Conservation (phyloP, 2,113 vertebrate genomes). For the Amblyornis subalaris region DNA sequence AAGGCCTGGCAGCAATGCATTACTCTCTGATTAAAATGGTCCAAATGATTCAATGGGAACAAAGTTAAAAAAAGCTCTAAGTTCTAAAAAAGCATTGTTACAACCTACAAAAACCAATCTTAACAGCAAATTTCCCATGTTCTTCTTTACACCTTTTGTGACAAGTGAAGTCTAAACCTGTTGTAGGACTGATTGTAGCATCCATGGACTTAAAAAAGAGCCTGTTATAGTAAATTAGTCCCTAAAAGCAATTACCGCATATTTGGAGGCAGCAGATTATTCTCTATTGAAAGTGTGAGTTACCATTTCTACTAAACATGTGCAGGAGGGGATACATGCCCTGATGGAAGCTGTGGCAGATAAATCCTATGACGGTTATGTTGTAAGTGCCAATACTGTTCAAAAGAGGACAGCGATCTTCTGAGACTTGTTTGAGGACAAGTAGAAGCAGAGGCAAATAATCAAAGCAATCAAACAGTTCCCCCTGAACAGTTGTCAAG, state of each 20-base stretch:
- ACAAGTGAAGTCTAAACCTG: background rate
- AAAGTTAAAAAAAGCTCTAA: background rate
- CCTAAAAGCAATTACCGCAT: background rate
- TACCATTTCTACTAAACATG: background rate
- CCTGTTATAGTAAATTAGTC: background rate
- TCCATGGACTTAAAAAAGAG: background rate
- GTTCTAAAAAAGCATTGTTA: background rate
- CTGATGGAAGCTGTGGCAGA: background rate
- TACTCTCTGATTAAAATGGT: background rate
- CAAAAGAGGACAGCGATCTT: background rate
- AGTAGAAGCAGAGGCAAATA: constrained; percentile 35
- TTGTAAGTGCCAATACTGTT: background rate
- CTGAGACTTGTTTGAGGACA: constrained; percentile 3
- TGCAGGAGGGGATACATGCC: background rate
- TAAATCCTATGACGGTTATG: background rate
- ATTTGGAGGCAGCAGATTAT: background rate
- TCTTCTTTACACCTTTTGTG: background rate
- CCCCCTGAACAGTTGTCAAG: constrained; percentile 15
- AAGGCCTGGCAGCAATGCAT: background rate
- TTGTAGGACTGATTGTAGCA: background rate
- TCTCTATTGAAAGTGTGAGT: background rate
- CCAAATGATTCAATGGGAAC: background rate
- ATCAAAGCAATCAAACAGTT: constrained; percentile 16
- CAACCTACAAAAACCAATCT: background rate
- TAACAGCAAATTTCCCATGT: background rate